Percentiles rank a stretch among this genome's conserved stretches.
Evolutionary conservation across 2,113 vertebrate species (phyloP).

Genomic region (Eleginops maclovinus): DNA sequence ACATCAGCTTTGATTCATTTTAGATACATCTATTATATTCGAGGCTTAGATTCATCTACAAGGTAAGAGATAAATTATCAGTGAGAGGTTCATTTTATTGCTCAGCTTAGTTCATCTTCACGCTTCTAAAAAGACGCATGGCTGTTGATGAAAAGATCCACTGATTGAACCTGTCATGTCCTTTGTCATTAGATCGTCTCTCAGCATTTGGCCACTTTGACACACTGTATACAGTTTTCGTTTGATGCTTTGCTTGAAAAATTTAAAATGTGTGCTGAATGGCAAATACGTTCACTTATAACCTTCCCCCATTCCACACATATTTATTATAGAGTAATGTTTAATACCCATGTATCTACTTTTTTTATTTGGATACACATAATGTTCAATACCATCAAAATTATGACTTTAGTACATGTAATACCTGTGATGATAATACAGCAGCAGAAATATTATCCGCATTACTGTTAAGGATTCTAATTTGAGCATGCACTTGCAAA

Average conservation of each 20-base stretch:
- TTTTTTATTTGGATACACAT: not conserved
- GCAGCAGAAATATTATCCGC: not conserved
- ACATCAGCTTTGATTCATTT: slow-evolving; percentile 5
- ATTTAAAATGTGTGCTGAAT: not conserved
- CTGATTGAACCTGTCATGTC: slow-evolving; percentile 36
- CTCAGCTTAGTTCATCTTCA: slow-evolving; percentile 3
- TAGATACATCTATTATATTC: not conserved
- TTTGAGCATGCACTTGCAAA: not conserved
- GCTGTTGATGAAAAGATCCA: slow-evolving; percentile 23
- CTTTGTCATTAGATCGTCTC: slow-evolving; percentile 35
- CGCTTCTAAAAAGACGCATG: slow-evolving; percentile 11
- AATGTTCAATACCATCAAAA: not conserved
- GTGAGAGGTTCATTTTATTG: slow-evolving; percentile 4
- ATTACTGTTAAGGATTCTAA: not conserved
- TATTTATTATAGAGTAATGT: not conserved
- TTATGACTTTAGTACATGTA: not conserved
- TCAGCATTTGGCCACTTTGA: slow-evolving; percentile 29
- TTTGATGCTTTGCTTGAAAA: slow-evolving; percentile 21
- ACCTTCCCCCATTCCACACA: slow-evolving; percentile 13
- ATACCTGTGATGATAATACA: slow-evolving; percentile 2
- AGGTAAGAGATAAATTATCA: slow-evolving; percentile 3
- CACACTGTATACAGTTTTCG: slow-evolving; percentile 1
- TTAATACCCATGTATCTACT: not conserved
- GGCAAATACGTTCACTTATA: slow-evolving; percentile 5
- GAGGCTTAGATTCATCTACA: not conserved